Base-by-base conservation (phyloP, 2,113 vertebrate species). In the Sardina pilchardus region DNA sequence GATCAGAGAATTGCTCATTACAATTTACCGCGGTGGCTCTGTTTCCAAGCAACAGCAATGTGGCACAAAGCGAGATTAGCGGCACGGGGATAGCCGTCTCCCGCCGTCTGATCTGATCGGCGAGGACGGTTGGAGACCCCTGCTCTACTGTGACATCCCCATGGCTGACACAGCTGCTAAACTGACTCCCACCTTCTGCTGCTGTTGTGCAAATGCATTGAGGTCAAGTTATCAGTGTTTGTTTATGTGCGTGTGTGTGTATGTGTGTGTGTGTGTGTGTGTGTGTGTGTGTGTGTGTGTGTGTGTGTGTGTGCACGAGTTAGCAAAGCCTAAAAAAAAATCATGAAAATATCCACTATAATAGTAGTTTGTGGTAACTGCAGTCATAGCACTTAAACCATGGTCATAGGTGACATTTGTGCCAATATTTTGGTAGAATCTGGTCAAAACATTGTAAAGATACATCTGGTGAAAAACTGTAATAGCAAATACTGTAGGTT, bases 41-140 rank as follows among this genome's bases (percentile, higher is more conserved):
- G 91, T 92, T 87, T 89, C 94, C 86, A 91, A 85, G 91, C 90
- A 93, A 93, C 90, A 85, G 88, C 42, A 85, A 44, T 47, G 42
- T 75, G 63, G 48, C 85, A 50, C 63, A 6, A 39, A 39, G 86
- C 75, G 63, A 88, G 87, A 87, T 88, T 75, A 89, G 86, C 84
- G 85, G 30, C 90, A 44, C 89, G 89, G 86, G 0, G 44, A 24
- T 30, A 34, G 48, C 34, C 7, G 2, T 78, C 30, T 36, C 71
- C 30, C 71, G 0, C 71, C 39, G 71, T 78, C 71, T 36, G 10
- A 34, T 36, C 71, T 39, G 30, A 78, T 78, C 71, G 36, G 34
- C 30, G 8, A 36, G 30, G 17, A 39, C 3, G 71, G 12, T 19
- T 78, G 26, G 26, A 78, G 2, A 4, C 30, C 34, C 71, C 26